These are phyloP conservation scores for Otolemur garnettii DNA, from an alignment of 2,113 vertebrate genomes.

Conservation along the genomic window DNA sequence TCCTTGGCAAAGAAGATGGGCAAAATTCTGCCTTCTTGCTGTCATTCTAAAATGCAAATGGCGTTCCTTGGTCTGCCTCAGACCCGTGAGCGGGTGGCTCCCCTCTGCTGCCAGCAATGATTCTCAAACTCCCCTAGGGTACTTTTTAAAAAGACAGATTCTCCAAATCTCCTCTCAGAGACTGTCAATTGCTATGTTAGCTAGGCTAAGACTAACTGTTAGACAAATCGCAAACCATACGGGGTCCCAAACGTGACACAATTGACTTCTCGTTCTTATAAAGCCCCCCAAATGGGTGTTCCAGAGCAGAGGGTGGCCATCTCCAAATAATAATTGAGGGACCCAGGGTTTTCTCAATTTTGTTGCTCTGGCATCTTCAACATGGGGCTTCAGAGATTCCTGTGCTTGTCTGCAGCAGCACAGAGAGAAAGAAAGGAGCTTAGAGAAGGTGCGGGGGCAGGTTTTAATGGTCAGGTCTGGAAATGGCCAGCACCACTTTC, in stretches of 20 bases:
- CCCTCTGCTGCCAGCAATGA: neutral
- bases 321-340: neutral
- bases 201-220: neutral
- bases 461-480: neutral
- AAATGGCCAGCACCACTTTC: neutral
- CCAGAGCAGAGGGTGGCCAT: neutral
- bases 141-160: conserved; percentile 37
- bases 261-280: conserved; percentile 34
- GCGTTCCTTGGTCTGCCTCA: neutral
- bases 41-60: conserved; percentile 50
- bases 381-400: neutral
- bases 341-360: neutral
- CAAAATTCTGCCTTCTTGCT: conserved; percentile 22
- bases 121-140: neutral
- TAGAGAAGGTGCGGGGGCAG: neutral
- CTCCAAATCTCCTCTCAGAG: conserved; percentile 37
- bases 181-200: neutral
- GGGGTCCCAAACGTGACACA: neutral
- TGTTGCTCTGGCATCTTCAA: neutral
- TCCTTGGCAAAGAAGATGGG: conserved; percentile 35
- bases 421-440: neutral
- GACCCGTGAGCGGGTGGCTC: neutral
- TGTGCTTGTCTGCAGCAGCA: neutral
- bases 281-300: neutral
- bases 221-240: neutral